A percentile compares a stretch with the other conserved stretches of the same genome.
Conservation (phyloP, 2,113 vertebrate species). For the Prolemur simus region DNA sequence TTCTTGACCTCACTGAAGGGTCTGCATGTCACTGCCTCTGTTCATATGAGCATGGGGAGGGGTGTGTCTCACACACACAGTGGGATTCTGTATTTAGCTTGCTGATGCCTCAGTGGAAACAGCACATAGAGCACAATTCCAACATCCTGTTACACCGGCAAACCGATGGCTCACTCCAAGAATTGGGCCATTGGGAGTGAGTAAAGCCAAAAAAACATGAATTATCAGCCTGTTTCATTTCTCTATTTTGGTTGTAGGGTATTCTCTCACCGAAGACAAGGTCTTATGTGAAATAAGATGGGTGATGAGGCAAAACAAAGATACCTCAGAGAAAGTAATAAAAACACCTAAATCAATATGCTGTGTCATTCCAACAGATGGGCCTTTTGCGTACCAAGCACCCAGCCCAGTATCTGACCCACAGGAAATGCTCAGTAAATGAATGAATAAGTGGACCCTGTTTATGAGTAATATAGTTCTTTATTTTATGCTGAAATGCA, state of each 20-base stretch:
- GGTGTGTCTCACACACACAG: not conserved
- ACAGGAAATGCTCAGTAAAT: not conserved
- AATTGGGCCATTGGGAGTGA: not conserved
- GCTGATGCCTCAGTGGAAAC: not conserved
- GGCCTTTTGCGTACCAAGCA: not conserved
- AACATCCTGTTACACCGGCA: no score
- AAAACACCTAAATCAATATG: not conserved
- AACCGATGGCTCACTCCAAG: not conserved
- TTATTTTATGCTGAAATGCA: not conserved
- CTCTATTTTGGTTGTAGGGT: not conserved
- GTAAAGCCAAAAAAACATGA: not conserved
- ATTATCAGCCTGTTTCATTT: not conserved
- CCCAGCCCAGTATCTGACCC: not conserved
- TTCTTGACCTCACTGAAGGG: not conserved
- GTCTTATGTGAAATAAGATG: not conserved
- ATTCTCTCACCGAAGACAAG: not conserved
- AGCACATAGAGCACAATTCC: not conserved
- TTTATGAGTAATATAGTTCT: not conserved
- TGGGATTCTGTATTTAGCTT: not conserved
- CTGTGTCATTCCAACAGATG: not conserved
- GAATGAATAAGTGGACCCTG: not conserved
- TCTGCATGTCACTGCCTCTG: not conserved
- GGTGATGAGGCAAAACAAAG: not conserved
- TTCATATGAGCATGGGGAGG: not conserved
- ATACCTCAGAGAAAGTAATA: not conserved